Conservation (phyloP, 2,113 vertebrate genomes). For the Emydocephalus ijimae region DNA sequence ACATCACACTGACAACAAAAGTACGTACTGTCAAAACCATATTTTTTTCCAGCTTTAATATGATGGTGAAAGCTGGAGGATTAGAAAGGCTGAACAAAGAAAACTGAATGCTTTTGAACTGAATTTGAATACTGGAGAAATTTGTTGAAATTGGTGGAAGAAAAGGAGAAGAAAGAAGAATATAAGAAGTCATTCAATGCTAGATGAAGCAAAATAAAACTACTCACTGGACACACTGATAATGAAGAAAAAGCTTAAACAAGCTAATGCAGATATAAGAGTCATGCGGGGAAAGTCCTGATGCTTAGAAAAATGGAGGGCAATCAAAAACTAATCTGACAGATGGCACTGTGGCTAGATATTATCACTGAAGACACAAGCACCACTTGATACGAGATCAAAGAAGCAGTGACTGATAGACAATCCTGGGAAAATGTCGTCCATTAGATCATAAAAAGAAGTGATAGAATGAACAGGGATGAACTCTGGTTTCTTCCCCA, state of each 20-base stretch:
- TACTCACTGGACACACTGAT: neutral
- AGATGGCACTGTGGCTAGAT: neutral
- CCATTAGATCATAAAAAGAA: neutral
- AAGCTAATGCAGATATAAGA: neutral
- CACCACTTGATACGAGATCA: neutral
- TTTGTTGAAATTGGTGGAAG: neutral
- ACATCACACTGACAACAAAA: neutral
- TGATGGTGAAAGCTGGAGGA: neutral
- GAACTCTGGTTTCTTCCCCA: neutral
- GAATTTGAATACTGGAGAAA: neutral
- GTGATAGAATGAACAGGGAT: neutral
- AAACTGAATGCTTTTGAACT: neutral
- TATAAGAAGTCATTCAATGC: neutral
- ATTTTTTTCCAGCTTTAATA: neutral
- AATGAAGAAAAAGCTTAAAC: neutral
- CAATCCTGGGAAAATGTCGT: neutral
- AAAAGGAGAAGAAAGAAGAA: neutral
- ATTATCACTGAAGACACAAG: neutral
- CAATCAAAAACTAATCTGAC: neutral
- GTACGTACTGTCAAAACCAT: neutral
- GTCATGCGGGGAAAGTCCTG: neutral
- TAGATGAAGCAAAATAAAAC: neutral
- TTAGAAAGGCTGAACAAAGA: neutral
- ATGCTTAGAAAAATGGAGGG: neutral
- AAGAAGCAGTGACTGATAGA: neutral